Evolutionary conservation across 2,113 vertebrate species (phyloP).

Genomic region (Sprattus sprattus): DNA sequence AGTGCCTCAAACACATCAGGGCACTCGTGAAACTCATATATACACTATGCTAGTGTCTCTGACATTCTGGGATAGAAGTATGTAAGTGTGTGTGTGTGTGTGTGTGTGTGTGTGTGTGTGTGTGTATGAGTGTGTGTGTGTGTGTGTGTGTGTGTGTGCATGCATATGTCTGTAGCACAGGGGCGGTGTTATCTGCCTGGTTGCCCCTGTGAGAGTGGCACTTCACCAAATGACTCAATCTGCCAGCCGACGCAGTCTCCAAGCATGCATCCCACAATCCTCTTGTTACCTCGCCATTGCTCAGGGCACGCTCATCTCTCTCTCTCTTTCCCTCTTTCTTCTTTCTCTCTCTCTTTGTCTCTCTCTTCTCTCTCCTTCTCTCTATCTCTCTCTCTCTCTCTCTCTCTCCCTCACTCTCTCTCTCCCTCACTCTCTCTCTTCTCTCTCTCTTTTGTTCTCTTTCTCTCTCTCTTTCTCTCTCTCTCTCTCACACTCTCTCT

Average conservation of each 20-base stretch:
- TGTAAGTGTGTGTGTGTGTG: conserved; percentile 18
- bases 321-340: no score
- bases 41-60: no score
- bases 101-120: neutral
- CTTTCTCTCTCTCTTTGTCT: no score
- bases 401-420: no score
- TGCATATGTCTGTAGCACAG: neutral
- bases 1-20: neutral
- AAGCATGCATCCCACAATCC: neutral
- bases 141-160: neutral
- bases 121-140: neutral
- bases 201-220: neutral
- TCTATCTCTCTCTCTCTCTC: no score
- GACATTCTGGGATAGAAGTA: neutral
- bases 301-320: no score
- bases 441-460: no score
- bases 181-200: neutral
- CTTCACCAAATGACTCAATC: neutral
- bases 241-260: neutral
- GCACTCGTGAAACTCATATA: no score
- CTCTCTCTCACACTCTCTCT: no score
- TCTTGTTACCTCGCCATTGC: neutral
- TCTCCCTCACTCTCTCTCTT: neutral
- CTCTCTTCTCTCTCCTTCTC: no score
- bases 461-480: no score